Percentiles rank a stretch among this genome's conserved stretches.
phyloP scores from a whole-genome alignment of 2,113 vertebrate species.

The Nothoprocta perdicaria region DNA sequence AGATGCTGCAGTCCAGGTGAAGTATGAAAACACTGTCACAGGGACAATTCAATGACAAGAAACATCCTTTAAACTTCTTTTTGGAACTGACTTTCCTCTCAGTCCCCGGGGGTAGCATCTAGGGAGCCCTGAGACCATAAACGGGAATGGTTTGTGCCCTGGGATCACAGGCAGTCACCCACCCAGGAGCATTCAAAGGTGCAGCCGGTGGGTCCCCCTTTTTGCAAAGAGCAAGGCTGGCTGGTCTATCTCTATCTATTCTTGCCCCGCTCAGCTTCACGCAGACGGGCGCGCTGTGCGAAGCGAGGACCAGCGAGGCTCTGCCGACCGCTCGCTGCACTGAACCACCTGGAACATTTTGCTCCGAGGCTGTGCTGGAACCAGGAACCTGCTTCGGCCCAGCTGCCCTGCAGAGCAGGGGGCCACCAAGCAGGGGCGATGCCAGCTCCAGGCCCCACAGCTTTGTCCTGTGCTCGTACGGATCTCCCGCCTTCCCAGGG shows the following conservation, averaged over 20 bases:
- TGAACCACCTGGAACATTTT: not conserved
- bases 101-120: not conserved
- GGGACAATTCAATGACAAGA: not conserved
- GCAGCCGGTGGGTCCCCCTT: not conserved
- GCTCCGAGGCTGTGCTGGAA: not conserved
- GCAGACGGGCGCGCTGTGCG: not conserved
- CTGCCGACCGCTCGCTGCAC: not conserved
- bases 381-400: not conserved
- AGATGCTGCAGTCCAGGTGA: constrained; percentile 66
- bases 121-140: not conserved
- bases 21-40: not conserved
- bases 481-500: not conserved
- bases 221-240: not conserved
- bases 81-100: not conserved
- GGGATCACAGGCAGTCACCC: not conserved
- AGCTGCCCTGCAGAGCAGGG: not conserved
- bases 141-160: not conserved
- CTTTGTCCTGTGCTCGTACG: not conserved
- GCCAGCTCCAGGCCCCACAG: not conserved
- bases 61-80: not conserved
- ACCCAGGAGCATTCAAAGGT: not conserved
- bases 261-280: constrained; percentile 11
- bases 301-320: not conserved
- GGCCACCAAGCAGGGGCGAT: not conserved
- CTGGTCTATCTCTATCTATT: not conserved